Evolutionary conservation across 2,888 invertebrate species (phyloP), one percentile per base, ranked within the genome.

Genomic region (Acrobasis suavella): DNA sequence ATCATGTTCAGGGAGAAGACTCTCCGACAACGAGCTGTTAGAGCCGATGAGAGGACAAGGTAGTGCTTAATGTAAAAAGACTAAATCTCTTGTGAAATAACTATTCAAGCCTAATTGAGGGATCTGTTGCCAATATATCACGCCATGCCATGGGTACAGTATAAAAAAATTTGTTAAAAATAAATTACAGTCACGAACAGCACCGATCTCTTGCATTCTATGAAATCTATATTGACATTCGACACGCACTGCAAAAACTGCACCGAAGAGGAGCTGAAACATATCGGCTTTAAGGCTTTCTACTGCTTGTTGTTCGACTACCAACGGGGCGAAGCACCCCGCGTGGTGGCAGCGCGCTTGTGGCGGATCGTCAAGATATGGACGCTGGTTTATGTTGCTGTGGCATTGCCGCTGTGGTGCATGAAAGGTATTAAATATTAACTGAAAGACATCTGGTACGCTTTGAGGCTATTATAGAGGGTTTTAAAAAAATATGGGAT

Each of bases 401-500:
- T 89, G 8, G 88, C 87, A 15, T 62, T 86, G n/a, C 88, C 89
- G 22, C 69, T 89, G 54, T 90, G 88, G 88, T 88, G 85, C 64
- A 85, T 82, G 6, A 82, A 76, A 84, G 89, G 89, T 88, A 73
- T 17, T 15, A 59, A 50, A 52, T 50, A 22, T 32, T 32, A 32
- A 8, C 32, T 32, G 7, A 32, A 32, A 32, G 32, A 32, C 32
- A 6, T 32, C 5, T 32, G 32, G 5, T 5, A 32, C 32, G 32
- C 32, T 32, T 32, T 32, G 0, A 6, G 32, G 7, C 32, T 32
- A 32, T 32, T n/a, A n/a, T n/a, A n/a, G n/a, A n/a, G n/a, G n/a
- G n/a, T n/a, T n/a, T n/a, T n/a, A n/a, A n/a, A n/a, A n/a, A n/a
- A n/a, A n/a, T n/a, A n/a, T n/a, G n/a, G n/a, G n/a, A n/a, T n/a